phyloP scores from a whole-genome alignment of 2,113 vertebrate species.

The Dicerorhinus sumatrensis region DNA sequence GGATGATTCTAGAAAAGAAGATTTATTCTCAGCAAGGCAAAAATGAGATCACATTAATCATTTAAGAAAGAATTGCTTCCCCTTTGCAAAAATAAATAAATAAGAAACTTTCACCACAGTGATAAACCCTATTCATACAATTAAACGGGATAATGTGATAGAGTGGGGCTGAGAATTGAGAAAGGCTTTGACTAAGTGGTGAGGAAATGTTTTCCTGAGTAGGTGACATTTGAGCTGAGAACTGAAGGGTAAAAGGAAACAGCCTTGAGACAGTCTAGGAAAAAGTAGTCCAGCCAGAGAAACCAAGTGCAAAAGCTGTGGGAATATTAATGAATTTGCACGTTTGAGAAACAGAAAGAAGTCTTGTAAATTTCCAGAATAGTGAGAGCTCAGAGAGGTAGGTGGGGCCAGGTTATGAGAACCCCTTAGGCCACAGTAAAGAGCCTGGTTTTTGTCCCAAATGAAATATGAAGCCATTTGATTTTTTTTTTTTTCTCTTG shows the following conservation, averaged over 20 bases:
- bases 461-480: background rate
- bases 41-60: background rate
- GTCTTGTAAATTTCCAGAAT: background rate
- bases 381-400: background rate
- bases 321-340: constrained; percentile 16
- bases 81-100: background rate
- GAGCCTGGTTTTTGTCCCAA: background rate
- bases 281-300: background rate
- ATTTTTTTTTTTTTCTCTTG: background rate
- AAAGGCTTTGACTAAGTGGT: background rate
- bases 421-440: background rate
- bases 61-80: constrained; percentile 25
- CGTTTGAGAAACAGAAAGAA: constrained; percentile 28
- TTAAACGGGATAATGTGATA: background rate
- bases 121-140: constrained; percentile 1
- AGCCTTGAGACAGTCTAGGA: background rate
- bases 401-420: background rate
- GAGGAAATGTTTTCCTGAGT: constrained; percentile 20
- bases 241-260: background rate
- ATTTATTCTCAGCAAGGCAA: background rate
- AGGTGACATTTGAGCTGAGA: constrained; percentile 5
- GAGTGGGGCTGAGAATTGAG: background rate
- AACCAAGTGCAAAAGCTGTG: background rate
- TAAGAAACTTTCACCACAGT: background rate
- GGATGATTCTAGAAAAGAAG: constrained; percentile 11